A percentile compares a stretch with the other conserved stretches of the same genome.
These are phyloP conservation scores for Tetraneura akinire DNA, from an alignment of 1,140 invertebrate species.

Conservation along the genomic window DNA sequence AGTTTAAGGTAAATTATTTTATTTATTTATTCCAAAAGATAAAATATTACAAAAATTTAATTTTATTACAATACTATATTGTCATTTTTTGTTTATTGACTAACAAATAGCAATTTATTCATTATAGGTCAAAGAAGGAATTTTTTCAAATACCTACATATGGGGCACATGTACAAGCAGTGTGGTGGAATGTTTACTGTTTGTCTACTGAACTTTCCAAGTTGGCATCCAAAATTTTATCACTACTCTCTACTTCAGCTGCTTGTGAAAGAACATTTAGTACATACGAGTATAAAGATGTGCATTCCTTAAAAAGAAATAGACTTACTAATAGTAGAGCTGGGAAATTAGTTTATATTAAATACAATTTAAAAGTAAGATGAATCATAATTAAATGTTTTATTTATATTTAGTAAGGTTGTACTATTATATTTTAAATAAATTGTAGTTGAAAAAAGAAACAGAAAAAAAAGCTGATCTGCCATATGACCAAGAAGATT, in stretches of 20 bases:
- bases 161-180: constrained; percentile 7
- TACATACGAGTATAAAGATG: constrained; percentile 6
- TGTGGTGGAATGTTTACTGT: constrained; percentile 45
- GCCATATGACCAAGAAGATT: no score
- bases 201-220: constrained; percentile 37
- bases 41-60: neutral
- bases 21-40: neutral
- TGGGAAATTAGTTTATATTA: constrained; percentile 33
- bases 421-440: no score
- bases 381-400: neutral
- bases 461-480: no score
- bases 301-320: constrained; percentile 17
- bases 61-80: neutral
- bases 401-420: no score
- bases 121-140: neutral
- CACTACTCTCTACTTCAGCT: constrained; percentile 7
- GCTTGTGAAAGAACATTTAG: constrained; percentile 29
- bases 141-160: constrained; percentile 12
- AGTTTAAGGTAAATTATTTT: constrained; percentile 2
- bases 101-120: neutral
- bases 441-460: no score
- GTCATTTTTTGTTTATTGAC: no score
- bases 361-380: constrained; percentile 30
- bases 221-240: constrained; percentile 38
- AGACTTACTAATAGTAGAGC: constrained; percentile 20